phyloP scores from a whole-genome alignment of 2,797 vertebrate genomes.

The Furcifer pardalis region DNA sequence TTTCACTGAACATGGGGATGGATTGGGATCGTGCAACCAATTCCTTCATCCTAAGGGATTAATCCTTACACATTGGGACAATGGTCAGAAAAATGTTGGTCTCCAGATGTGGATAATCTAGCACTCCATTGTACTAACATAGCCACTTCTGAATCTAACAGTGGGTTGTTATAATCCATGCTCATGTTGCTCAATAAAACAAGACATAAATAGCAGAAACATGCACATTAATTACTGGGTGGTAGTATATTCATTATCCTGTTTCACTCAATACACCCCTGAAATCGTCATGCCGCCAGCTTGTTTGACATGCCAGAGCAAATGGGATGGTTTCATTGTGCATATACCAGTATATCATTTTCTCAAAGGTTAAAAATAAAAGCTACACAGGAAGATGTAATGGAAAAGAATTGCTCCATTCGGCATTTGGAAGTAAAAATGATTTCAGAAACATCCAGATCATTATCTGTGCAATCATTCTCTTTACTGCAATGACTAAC shows the following conservation, averaged over 20 bases:
- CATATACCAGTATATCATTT: not conserved
- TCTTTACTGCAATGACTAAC: conserved; percentile 1
- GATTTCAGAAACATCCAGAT: not conserved
- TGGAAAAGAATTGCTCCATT: not conserved
- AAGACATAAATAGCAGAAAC: not conserved
- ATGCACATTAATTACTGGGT: conserved; percentile 9
- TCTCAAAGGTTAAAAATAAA: conserved; percentile 9
- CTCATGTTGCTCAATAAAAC: not conserved
- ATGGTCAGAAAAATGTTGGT: not conserved
- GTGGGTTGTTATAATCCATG: not conserved
- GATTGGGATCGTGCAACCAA: conserved; percentile 12
- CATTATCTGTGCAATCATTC: not conserved
- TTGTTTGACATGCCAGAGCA: conserved; percentile 12
- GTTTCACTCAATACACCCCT: conserved; percentile 15
- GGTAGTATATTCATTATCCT: not conserved
- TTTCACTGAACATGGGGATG: conserved; percentile 16
- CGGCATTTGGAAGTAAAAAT: not conserved
- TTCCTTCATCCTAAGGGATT: not conserved
- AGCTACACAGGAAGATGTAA: not conserved
- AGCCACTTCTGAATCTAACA: not conserved
- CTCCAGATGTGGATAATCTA: conserved; percentile 30
- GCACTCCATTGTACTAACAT: not conserved
- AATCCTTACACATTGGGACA: not conserved
- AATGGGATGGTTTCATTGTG: not conserved
- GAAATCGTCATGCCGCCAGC: conserved; percentile 11